Conservation (phyloP, 2,113 vertebrate species). For the Sclerurus mexicanus region DNA sequence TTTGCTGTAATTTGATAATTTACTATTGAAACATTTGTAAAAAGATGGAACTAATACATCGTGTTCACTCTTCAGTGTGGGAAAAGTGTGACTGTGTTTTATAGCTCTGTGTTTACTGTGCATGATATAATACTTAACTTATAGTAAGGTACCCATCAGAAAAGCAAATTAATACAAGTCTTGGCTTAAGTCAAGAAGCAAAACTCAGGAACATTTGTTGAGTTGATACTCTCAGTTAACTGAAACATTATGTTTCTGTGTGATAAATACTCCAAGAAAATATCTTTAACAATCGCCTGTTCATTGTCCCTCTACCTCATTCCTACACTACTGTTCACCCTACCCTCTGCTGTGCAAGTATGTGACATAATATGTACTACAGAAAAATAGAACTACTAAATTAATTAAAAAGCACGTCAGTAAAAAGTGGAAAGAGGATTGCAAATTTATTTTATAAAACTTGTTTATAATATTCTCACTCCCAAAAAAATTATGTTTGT, state of each 20-base stretch:
- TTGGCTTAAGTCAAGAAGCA: background rate
- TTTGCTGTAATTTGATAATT: background rate
- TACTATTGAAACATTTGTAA: background rate
- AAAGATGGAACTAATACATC: background rate
- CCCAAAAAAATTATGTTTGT: background rate
- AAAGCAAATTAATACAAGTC: background rate
- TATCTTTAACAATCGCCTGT: background rate
- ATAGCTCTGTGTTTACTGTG: background rate
- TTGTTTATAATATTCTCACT: background rate
- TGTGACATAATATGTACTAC: fast-evolving
- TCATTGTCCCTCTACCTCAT: background rate
- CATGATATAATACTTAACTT: background rate
- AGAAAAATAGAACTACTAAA: background rate
- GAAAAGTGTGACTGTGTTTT: background rate
- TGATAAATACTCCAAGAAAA: background rate
- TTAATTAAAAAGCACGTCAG: background rate
- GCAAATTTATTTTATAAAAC: background rate
- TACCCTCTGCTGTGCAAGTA: background rate
- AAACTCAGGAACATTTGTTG: background rate
- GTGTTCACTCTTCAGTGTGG: background rate
- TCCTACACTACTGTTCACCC: background rate
- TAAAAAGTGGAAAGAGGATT: background rate
- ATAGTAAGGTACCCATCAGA: background rate
- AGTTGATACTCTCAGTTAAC: background rate
- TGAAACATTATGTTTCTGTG: background rate